A percentile compares a stretch with the other conserved stretches of the same genome.
Conservation (phyloP, 92 coral and sea anemone species). For the Siderastrea radians region DNA sequence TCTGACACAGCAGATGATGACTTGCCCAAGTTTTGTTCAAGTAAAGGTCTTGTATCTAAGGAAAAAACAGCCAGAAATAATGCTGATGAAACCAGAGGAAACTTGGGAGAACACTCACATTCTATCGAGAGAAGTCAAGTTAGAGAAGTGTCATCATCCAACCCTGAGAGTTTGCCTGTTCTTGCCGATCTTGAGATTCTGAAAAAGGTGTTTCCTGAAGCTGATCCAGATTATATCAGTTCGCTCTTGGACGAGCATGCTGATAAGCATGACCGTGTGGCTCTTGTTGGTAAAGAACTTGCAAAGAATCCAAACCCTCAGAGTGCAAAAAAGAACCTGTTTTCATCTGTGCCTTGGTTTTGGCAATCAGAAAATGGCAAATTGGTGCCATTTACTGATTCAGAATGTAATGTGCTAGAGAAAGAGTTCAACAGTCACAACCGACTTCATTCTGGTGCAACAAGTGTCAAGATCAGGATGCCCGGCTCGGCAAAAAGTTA, state of each 20-base stretch:
- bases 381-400: conserved; percentile 53
- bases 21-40: neutral
- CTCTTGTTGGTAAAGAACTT: conserved; percentile 62
- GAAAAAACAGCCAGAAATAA: neutral
- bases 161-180: neutral
- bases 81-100: neutral
- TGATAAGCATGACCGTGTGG: conserved; percentile 54
- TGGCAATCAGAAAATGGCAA: conserved; percentile 56
- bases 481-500: conserved; percentile 32
- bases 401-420: conserved; percentile 66
- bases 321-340: neutral
- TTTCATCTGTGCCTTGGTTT: conserved; percentile 47
- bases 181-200: conserved; percentile 50
- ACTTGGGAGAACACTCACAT: neutral
- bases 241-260: conserved; percentile 45
- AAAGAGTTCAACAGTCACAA: conserved; percentile 13
- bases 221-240: conserved; percentile 53
- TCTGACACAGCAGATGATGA: neutral
- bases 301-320: conserved; percentile 2
- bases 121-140: neutral
- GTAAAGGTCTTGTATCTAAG: neutral
- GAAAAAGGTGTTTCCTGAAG: conserved; percentile 66
- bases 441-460: neutral
- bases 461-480: conserved; percentile 16
- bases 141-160: neutral